These are phyloP conservation scores for Oreotragus oreotragus DNA, from an alignment of 2,113 vertebrate species.

Conservation along the genomic window DNA sequence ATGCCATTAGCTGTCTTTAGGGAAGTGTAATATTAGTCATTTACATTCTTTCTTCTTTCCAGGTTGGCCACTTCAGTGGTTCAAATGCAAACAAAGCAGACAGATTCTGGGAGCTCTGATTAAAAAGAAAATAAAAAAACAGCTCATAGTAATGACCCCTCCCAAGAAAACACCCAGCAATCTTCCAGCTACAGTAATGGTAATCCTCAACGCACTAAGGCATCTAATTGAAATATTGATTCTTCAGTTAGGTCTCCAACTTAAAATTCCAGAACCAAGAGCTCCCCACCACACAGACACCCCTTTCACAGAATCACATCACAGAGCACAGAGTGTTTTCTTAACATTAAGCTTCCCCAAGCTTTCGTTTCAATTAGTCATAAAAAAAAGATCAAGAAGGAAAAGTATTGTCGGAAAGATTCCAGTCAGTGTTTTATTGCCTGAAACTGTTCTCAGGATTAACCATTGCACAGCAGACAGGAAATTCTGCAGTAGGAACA, in stretches of 20 bases:
- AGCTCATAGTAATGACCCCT: not conserved
- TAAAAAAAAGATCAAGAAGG: slow-evolving; percentile 66
- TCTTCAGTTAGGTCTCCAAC: slow-evolving; percentile 75
- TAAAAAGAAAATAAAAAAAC: slow-evolving; percentile 57
- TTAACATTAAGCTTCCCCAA: slow-evolving; percentile 63
- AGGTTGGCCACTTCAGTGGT: not conserved
- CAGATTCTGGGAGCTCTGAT: not conserved
- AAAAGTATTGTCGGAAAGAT: slow-evolving; percentile 63
- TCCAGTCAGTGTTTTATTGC: slow-evolving; percentile 69
- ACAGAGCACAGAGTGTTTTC: slow-evolving; percentile 44
- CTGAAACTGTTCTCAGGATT: slow-evolving; percentile 65
- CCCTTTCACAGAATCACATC: slow-evolving; percentile 34
- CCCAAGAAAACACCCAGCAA: slow-evolving; percentile 68
- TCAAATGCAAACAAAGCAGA: slow-evolving; percentile 25
- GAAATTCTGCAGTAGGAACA: slow-evolving; percentile 19
- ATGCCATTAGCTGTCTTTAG: not conserved
- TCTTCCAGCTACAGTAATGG: slow-evolving; percentile 75
- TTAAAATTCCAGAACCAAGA: slow-evolving; percentile 79
- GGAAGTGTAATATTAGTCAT: not conserved
- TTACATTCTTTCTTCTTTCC: not conserved
- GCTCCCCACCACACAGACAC: not conserved
- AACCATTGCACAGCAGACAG: slow-evolving; percentile 64
- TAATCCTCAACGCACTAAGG: slow-evolving; percentile 74
- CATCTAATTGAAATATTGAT: slow-evolving; percentile 85
- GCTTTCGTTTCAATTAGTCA: slow-evolving; percentile 70